A percentile compares a stretch with the other conserved stretches of the same genome.
Evolutionary conservation across 2,888 invertebrate species (phyloP).

Genomic region (Cataglyphis altisquamis): DNA sequence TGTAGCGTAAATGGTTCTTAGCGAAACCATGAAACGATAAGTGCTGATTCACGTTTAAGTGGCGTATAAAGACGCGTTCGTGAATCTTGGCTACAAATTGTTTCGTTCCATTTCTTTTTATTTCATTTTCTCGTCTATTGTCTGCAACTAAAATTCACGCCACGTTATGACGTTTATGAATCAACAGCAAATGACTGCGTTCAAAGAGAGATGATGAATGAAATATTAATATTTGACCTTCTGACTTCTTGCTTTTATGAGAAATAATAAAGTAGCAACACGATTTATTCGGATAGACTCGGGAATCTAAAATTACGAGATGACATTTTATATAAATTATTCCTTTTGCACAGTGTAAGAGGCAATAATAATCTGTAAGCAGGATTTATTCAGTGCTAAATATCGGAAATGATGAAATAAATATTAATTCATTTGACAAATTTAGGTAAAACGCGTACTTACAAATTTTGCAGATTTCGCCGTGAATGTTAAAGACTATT

Average conservation of each 20-base stretch:
- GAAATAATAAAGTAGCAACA: constrained; percentile 23
- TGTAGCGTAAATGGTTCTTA: constrained; percentile 11
- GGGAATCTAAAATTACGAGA: not conserved
- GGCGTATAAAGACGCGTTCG: constrained; percentile 16
- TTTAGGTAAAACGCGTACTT: not conserved
- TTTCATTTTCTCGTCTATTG: not conserved
- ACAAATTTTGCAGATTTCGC: constrained; percentile 11
- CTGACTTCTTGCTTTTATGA: constrained; percentile 12
- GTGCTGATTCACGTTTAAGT: constrained; percentile 47
- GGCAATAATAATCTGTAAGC: constrained; percentile 11
- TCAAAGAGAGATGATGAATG: constrained; percentile 16
- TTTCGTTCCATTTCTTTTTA: constrained; percentile 7
- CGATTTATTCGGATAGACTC: not conserved
- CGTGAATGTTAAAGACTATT: constrained; percentile 20
- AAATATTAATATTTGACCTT: constrained; percentile 31
- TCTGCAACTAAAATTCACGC: constrained; percentile 30
- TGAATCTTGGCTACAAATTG: not conserved
- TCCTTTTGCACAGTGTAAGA: not conserved
- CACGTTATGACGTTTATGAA: constrained; percentile 36
- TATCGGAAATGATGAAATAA: not conserved
- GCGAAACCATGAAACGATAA: constrained; percentile 19
- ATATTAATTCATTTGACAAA: constrained; percentile 8
- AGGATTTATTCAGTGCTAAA: constrained; percentile 3
- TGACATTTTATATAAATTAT: constrained; percentile 24
- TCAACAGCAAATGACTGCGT: constrained; percentile 13